Evolutionary conservation across 2,888 invertebrate species (phyloP), one percentile per base, ranked within the genome.

Genomic region (Heliconius erato): DNA sequence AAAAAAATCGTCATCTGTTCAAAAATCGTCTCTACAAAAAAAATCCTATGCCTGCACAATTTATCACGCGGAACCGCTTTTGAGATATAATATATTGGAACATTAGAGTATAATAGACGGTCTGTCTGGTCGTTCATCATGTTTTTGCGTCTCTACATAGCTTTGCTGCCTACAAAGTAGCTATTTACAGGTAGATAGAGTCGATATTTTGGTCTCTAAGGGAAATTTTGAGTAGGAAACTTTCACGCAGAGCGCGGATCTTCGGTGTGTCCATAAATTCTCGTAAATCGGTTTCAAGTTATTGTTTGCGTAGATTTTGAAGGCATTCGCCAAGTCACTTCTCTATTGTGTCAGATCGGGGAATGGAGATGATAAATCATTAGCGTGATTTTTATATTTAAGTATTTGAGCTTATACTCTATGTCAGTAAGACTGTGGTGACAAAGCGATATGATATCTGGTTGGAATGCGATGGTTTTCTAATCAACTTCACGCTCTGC

Each of bases 31-130:
- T 54, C 54, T 90, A 91, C 91, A 88, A 88, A 89, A 90, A 88
- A 89, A 14, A 32, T 76, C 89, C 91, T 90, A 88, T 88, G 85
- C 87, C 87, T 86, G 86, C 89, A 89, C 94, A 91, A 94, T 95
- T 94, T 94, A 94, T 94, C 90, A 91, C 87, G 86, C 86, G 89
- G 91, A 90, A 90, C 91, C 90, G 92, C 90, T 92, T 92, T 94
- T 92, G 91, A 91, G 91, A 89, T 89, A 93, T 94, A 93, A 94
- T 94, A 93, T 95, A 95, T 95, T 92, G 92, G 93, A 90, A 92
- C 94, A 95, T 95, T 95, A 95, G 91, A 91, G 91, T 89, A 94
- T 93, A 94, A 95, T 94, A 94, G 94, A 92, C 93, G 91, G 91
- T 91, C 92, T 91, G 90, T 90, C 89, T 87, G 89, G 89, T 91